These are phyloP conservation scores for Oxystoma pomonae DNA, from an alignment of 2,888 invertebrate genomes.

Conservation along the genomic window DNA sequence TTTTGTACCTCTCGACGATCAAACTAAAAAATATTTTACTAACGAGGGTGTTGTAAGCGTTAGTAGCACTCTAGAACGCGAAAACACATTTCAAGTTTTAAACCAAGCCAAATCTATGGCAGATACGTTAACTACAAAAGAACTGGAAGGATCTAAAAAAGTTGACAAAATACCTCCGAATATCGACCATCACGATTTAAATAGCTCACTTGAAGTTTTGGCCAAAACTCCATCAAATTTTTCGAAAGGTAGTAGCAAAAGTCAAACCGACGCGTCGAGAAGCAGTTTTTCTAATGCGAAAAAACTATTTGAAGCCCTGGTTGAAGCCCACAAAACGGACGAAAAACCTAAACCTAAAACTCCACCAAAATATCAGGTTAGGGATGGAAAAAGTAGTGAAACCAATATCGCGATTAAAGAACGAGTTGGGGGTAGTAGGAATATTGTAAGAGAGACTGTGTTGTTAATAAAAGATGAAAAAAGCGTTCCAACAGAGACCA, in stretches of 20 bases:
- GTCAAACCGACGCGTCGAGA: conserved; percentile 10
- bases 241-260: conserved; percentile 15
- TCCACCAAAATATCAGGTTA: background rate
- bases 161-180: no score
- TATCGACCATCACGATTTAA: no score
- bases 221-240: conserved; percentile 16
- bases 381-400: background rate
- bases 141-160: conserved; percentile 1
- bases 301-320: conserved; percentile 35
- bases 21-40: conserved; percentile 26
- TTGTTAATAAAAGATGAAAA: background rate
- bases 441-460: background rate
- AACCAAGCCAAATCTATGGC: conserved; percentile 19
- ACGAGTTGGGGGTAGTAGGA: background rate
- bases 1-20: conserved; percentile 31
- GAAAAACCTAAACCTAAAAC: conserved; percentile 5
- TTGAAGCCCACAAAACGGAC: conserved; percentile 22
- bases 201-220: conserved; percentile 16
- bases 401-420: background rate
- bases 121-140: background rate
- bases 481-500: background rate
- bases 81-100: conserved; percentile 34
- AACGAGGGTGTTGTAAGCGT: conserved; percentile 16
- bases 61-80: conserved; percentile 33
- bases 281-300: conserved; percentile 37